Percentiles rank a stretch among this genome's conserved stretches.
Evolutionary conservation across 2,113 vertebrate species (phyloP).

Genomic region (Cyprinus carpio): DNA sequence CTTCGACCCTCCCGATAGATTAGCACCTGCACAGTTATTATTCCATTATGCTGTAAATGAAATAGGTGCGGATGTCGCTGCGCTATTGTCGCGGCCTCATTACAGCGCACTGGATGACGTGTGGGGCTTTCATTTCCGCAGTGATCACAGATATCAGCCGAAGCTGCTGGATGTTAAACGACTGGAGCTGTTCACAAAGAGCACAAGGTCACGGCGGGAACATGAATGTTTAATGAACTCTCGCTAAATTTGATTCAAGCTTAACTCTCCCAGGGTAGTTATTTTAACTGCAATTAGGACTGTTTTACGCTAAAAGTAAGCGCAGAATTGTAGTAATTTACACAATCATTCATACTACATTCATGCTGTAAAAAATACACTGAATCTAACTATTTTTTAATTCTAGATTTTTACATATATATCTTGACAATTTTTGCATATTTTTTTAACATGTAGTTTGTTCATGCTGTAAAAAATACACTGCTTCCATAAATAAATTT

Average conservation of each 20-base stretch:
- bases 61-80: background rate
- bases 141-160: slow-evolving; percentile 22
- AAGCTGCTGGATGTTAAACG: background rate
- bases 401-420: background rate
- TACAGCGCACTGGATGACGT: background rate
- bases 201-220: background rate
- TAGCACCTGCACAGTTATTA: slow-evolving; percentile 41
- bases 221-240: background rate
- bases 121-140: background rate
- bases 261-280: background rate
- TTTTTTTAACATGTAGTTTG: background rate
- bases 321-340: background rate
- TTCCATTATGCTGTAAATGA: slow-evolving; percentile 34
- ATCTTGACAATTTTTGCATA: background rate
- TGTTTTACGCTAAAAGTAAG: background rate
- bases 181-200: background rate
- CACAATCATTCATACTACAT: background rate
- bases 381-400: background rate
- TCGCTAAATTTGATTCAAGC: background rate
- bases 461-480: too few species aligned
- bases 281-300: background rate
- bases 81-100: slow-evolving; percentile 6
- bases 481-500: too few species aligned
- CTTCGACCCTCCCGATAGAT: slow-evolving; percentile 44
- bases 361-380: background rate